phyloP scores from a whole-genome alignment of 35 echinoderm and acorn worm species.

The Heliocidaris erythrogramma region DNA sequence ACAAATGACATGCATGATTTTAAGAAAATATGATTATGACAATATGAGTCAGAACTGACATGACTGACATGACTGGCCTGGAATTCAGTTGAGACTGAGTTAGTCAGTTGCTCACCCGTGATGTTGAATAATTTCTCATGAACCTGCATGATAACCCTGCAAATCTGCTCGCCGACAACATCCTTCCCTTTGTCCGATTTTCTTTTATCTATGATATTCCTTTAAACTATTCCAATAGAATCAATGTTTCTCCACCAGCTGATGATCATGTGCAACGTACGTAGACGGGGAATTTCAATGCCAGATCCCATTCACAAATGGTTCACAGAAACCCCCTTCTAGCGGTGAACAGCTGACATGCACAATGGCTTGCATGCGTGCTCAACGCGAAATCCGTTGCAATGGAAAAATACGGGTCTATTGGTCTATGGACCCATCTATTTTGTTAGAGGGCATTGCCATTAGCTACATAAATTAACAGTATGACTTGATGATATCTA shows the following conservation, averaged over 20 bases:
- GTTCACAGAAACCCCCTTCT: not conserved
- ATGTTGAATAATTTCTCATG: conserved; percentile 35
- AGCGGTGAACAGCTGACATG: not conserved
- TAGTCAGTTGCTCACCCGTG: not conserved
- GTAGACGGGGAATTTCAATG: not conserved
- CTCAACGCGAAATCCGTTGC: not conserved
- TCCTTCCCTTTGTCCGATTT: not conserved
- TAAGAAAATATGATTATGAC: too few relatives aligned
- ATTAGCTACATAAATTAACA: not conserved
- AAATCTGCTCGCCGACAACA: conserved; percentile 23
- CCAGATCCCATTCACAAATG: not conserved
- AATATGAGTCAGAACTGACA: not conserved
- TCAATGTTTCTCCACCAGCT: not conserved
- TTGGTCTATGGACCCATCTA: not conserved
- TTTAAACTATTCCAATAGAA: not conserved
- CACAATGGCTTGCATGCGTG: too few relatives aligned
- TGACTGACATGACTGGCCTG: not conserved
- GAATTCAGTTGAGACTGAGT: not conserved
- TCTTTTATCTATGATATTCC: not conserved
- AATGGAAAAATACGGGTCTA: conserved; percentile 17
- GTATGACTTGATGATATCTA: too few relatives aligned
- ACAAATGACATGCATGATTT: not conserved
- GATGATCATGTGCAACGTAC: not conserved
- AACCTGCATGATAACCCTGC: conserved; percentile 17
- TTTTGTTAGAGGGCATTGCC: not conserved